Base-by-base conservation (phyloP, 2,888 invertebrate species). In the Amorpha juglandis region DNA sequence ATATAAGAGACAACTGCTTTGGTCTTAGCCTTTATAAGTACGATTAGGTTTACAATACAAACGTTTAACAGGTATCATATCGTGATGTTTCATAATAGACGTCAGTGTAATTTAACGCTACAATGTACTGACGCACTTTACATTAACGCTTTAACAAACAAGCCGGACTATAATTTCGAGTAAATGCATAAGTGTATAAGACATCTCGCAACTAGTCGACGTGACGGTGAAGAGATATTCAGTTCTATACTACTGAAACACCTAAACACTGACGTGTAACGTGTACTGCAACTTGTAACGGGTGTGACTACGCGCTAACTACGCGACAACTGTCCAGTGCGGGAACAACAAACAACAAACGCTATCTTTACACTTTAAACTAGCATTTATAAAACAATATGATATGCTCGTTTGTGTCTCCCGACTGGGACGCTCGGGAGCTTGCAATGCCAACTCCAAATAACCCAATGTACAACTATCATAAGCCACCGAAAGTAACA, bases 11-110 rank as follows among this genome's bases (percentile, higher is more conserved):
- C 81, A 86, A 88, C 82, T 27, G 27, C 27, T 91, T 90, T 90
- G 91, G 91, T 90, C 90, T 88, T 82, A 89, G 83, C 84, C 84
- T 81, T 84, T 81, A 84, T 87, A 89, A 88, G 89, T 89, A 90
- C 89, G 86, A 81, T 83, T 77, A 81, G 80, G 80, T 83, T 83
- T 82, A 86, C 82, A 82, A 81, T 78, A 87, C 80, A 86, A 80
- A 82, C 74, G 75, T 82, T 81, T 73, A 80, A 78, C 78, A 72
- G 67, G 73, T 78, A 81, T 78, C 1, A 3, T 4, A 77, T 81
- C 74, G 74, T 78, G 76, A 79, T 63, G 35, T 72, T 79, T 81
- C 77, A 81, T 82, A 81, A 81, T 73, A 78, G 75, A 76, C 76
- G 76, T 74, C 75, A 75, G 76, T 83, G 76, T 78, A 69, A 70